Percentiles rank a stretch among this genome's conserved stretches.
These are phyloP conservation scores for Xerus rutilus DNA, from an alignment of 2,797 vertebrate species.

Conservation along the genomic window DNA sequence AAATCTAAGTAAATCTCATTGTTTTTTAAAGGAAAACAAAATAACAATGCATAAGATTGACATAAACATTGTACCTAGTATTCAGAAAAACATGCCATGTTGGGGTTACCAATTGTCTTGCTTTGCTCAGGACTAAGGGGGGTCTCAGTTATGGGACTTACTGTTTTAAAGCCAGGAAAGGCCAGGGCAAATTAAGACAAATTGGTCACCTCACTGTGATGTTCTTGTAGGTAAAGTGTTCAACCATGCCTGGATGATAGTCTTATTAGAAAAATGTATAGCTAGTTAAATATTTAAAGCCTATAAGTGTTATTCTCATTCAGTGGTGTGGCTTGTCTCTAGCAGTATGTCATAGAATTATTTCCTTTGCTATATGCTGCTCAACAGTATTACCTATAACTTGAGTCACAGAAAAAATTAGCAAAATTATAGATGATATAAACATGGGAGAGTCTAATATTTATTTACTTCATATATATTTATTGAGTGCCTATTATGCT, in stretches of 20 bases:
- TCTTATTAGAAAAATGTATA: background rate
- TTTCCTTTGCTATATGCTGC: background rate
- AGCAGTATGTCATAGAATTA: background rate
- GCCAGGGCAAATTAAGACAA: background rate
- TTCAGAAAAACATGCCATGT: background rate
- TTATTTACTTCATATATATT: background rate
- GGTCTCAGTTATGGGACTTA: background rate
- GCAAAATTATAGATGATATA: background rate
- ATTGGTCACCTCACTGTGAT: background rate
- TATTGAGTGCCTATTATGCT: background rate
- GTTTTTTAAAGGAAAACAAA: background rate
- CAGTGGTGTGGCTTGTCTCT: background rate
- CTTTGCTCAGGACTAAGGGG: background rate
- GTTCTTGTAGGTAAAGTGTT: background rate
- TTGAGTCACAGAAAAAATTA: background rate
- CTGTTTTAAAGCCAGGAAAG: constrained; percentile 26
- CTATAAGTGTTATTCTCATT: background rate
- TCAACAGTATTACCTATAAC: background rate
- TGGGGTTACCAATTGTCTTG: background rate
- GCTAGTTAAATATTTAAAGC: background rate
- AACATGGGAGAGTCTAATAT: background rate
- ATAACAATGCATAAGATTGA: background rate
- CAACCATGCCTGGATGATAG: background rate
- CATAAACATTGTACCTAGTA: background rate
- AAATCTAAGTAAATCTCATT: background rate